Conservation (phyloP, 2,113 vertebrate species). For the Dolichallabes microphthalmus region DNA sequence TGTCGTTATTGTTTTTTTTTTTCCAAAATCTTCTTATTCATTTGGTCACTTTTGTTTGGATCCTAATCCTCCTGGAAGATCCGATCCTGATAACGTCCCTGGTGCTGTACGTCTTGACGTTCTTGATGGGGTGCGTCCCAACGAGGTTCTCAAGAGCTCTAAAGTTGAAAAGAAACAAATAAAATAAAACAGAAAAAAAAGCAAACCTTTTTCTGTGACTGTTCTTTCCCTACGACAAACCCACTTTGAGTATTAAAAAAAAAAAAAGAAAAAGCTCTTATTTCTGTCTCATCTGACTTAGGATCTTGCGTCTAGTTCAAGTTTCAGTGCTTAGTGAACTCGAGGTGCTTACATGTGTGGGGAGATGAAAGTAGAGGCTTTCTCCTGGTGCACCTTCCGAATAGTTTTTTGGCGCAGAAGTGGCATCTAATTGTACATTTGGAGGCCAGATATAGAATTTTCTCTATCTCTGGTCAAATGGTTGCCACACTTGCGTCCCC, state of each 20-base stretch:
- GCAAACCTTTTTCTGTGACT: not conserved
- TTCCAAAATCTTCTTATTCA: not conserved
- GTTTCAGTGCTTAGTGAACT: not conserved
- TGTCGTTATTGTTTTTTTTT: not conserved
- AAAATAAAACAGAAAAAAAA: not conserved
- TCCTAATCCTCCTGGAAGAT: not conserved
- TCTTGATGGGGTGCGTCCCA: not conserved
- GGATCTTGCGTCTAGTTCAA: not conserved
- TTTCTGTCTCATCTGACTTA: slow-evolving; percentile 11
- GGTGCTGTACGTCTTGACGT: not conserved
- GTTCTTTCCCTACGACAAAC: not conserved
- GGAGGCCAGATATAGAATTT: not conserved
- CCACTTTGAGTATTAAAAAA: not conserved
- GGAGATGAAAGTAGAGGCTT: slow-evolving; percentile 8
- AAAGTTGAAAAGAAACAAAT: not conserved
- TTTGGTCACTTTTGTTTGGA: not conserved
- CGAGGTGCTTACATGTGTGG: slow-evolving; percentile 10
- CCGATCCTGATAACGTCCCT: not conserved
- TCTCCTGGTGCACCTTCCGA: not conserved
- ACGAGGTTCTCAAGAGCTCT: not conserved
- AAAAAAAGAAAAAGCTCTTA: not conserved
- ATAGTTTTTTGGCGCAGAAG: not conserved
- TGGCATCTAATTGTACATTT: slow-evolving; percentile 3
- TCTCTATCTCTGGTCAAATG: not conserved
- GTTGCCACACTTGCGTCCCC: not conserved